phyloP scores from a whole-genome alignment of 2,113 vertebrate species.

The Spea multiplicata region DNA sequence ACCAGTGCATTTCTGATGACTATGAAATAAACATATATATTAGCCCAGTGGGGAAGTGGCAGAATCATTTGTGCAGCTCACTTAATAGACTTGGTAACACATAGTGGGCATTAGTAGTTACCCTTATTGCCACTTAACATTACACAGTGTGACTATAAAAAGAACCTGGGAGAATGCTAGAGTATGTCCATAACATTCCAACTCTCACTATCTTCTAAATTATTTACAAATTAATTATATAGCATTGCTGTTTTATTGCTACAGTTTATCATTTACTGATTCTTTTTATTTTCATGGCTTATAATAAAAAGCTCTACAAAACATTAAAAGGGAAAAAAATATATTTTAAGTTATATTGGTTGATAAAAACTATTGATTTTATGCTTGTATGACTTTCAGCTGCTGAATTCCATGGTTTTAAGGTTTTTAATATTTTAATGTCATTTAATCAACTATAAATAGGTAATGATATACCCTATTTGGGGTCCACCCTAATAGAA shows the following conservation, averaged over 20 bases:
- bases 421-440: neutral
- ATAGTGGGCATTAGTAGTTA: neutral
- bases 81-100: neutral
- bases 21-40: neutral
- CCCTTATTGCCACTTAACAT: neutral
- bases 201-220: neutral
- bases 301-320: neutral
- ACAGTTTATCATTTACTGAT: neutral
- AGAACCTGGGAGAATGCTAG: neutral
- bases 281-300: neutral
- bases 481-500: too few species aligned
- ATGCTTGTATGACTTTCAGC: neutral
- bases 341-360: neutral
- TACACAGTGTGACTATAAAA: neutral
- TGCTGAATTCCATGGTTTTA: neutral
- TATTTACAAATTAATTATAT: conserved; percentile 10
- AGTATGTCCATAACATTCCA: neutral
- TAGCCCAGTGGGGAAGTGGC: neutral
- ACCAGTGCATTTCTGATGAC: too few species aligned
- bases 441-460: conserved; percentile 3
- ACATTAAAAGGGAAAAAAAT: neutral
- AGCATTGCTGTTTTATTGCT: conserved; percentile 6
- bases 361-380: neutral
- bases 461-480: too few species aligned
- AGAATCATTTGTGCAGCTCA: neutral